Conservation (phyloP, 2,113 vertebrate genomes). For the Archilochus colubris region DNA sequence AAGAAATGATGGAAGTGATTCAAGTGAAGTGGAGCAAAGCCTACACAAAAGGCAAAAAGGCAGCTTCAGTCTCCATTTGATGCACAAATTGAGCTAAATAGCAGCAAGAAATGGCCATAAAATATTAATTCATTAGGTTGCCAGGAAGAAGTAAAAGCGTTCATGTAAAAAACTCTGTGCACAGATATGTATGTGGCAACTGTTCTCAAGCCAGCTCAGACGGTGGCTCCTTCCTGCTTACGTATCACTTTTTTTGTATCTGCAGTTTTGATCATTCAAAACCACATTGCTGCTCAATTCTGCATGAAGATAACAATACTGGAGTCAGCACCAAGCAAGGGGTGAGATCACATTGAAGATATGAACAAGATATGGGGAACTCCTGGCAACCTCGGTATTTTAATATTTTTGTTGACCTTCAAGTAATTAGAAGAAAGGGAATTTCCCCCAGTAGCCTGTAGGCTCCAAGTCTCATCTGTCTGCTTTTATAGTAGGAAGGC, state of each 20-base stretch:
- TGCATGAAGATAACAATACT: background rate
- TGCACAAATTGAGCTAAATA: slow-evolving; percentile 37
- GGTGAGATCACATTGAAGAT: background rate
- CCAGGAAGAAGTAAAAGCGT: slow-evolving; percentile 39
- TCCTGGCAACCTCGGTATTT: slow-evolving; percentile 44
- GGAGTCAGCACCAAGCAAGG: background rate
- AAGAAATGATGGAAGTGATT: background rate
- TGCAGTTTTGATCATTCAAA: background rate
- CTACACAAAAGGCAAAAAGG: slow-evolving; percentile 33
- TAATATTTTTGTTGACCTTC: slow-evolving; percentile 68
- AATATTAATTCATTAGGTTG: slow-evolving; percentile 65
- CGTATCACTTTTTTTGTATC: background rate
- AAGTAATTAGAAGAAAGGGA: slow-evolving; percentile 50
- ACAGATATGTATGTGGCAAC: background rate
- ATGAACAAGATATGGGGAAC: background rate
- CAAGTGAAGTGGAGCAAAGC: slow-evolving; percentile 21
- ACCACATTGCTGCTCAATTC: background rate
- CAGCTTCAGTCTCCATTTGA: slow-evolving; percentile 58
- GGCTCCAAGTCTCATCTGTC: slow-evolving; percentile 6
- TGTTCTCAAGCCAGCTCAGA: background rate
- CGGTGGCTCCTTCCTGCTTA: background rate
- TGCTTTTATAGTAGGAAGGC: slow-evolving; percentile 27
- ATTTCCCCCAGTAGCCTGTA: background rate
- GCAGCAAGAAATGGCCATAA: slow-evolving; percentile 64
- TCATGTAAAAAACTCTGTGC: background rate